Conservation (phyloP, 2,888 invertebrate genomes). For the Mythimna impura region DNA sequence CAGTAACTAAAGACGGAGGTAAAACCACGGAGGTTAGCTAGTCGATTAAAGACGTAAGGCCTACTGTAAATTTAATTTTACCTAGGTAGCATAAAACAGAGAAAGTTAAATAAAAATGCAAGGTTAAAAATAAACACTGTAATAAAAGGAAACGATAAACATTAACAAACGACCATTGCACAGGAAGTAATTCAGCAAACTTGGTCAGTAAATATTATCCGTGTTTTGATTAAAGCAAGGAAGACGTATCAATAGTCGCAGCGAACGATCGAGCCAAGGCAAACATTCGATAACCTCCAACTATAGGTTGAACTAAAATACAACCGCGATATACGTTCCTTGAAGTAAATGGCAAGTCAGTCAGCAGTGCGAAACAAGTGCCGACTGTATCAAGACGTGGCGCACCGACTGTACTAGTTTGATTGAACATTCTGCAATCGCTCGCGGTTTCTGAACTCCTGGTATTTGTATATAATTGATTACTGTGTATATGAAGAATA, state of each 20-base stretch:
- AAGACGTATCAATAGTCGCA: constrained; percentile 39
- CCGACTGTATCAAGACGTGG: constrained; percentile 76
- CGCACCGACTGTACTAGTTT: constrained; percentile 58
- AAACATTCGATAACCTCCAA: constrained; percentile 65
- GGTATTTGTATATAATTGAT: constrained; percentile 68
- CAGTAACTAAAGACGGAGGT: too few species aligned
- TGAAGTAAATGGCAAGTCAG: constrained; percentile 35
- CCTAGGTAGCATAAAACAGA: neutral
- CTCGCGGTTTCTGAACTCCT: constrained; percentile 69
- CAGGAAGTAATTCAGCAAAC: constrained; percentile 43
- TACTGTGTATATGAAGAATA: constrained; percentile 57
- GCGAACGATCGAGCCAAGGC: constrained; percentile 49
- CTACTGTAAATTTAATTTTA: neutral
- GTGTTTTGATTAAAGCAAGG: constrained; percentile 56
- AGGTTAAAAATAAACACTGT: neutral
- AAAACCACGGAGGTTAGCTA: too few species aligned
- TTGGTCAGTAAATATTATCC: constrained; percentile 42
- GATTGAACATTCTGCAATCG: constrained; percentile 37
- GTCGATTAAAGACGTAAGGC: too few species aligned
- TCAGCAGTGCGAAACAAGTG: constrained; percentile 55
- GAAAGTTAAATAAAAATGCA: neutral
- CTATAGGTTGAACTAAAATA: constrained; percentile 42
- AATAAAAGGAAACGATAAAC: constrained; percentile 36
- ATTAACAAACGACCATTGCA: constrained; percentile 18
- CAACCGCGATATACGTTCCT: constrained; percentile 24